A percentile compares a stretch with the other conserved stretches of the same genome.
phyloP scores from a whole-genome alignment of 2,888 invertebrate species.

The Arrhopalites spinosus region DNA sequence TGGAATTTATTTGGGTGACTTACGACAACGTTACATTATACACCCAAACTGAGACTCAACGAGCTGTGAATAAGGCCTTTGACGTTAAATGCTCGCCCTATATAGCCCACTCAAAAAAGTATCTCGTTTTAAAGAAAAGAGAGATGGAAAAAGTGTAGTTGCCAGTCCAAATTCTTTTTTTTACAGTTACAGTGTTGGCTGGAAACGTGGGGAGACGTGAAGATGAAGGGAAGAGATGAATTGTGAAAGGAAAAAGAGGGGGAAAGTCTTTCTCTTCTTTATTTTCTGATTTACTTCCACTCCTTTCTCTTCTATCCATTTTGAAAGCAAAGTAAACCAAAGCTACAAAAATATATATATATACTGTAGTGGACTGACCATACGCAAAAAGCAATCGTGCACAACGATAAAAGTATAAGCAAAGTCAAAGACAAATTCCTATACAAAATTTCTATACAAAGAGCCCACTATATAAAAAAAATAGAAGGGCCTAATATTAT shows the following conservation, averaged over 20 bases:
- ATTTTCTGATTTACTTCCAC: neutral
- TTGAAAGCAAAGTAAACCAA: no score
- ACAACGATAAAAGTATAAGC: neutral
- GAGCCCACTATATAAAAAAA: neutral
- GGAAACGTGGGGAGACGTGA: neutral
- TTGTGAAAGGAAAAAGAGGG: neutral
- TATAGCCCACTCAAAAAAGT: neutral
- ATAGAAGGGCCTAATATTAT: neutral
- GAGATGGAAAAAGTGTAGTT: no score
- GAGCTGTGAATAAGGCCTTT: conserved; percentile 1
- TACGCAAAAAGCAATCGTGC: conserved; percentile 4
- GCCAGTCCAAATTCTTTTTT: no score
- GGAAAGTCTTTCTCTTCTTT: conserved; percentile 9
- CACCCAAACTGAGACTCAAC: neutral
- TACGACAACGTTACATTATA: no score
- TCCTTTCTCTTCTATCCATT: neutral
- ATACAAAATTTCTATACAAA: neutral
- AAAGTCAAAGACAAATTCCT: neutral
- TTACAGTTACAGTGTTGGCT: neutral
- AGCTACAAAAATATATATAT: neutral
- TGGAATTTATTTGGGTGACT: no score
- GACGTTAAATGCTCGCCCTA: neutral
- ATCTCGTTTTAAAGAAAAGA: no score
- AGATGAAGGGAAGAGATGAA: neutral
- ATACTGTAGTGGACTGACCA: neutral